phyloP scores from a whole-genome alignment of 2,113 vertebrate species.

The Macrotis lagotis region DNA sequence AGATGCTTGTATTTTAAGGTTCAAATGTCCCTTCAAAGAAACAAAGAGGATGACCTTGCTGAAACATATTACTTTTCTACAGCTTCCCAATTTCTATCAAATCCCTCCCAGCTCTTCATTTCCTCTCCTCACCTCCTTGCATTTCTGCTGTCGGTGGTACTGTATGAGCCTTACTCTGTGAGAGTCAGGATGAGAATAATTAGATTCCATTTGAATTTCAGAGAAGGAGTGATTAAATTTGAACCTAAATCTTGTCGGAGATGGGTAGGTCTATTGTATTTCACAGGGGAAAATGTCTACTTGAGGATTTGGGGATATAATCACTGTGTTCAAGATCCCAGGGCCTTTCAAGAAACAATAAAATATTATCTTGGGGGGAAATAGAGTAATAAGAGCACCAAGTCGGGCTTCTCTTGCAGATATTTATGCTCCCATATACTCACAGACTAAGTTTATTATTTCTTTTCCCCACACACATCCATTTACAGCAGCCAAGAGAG shows the following conservation, averaged over 20 bases:
- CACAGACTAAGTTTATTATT: conserved; percentile 28
- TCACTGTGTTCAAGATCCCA: conserved; percentile 76
- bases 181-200: conserved; percentile 71
- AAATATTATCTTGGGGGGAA: conserved; percentile 75
- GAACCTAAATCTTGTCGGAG: conserved; percentile 70
- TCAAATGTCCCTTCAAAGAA: conserved; percentile 8
- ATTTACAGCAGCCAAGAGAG: conserved; percentile 11
- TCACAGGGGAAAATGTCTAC: conserved; percentile 70
- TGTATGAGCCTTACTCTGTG: conserved; percentile 60
- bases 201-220: conserved; percentile 66
- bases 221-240: conserved; percentile 62
- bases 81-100: conserved; percentile 44
- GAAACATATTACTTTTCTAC: conserved; percentile 34
- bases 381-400: conserved; percentile 73
- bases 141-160: conserved; percentile 20
- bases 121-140: conserved; percentile 24
- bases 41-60: conserved; percentile 25
- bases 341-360: conserved; percentile 81
- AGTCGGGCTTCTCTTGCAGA: conserved; percentile 75
- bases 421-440: conserved; percentile 72
- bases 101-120: conserved; percentile 49
- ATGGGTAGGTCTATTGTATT: conserved; percentile 69
- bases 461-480: not conserved
- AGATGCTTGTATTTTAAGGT: conserved; percentile 45
- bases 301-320: conserved; percentile 76